Evolutionary conservation across 2,113 vertebrate genomes (phyloP).

Genomic region (Benitochromis conjunctus): DNA sequence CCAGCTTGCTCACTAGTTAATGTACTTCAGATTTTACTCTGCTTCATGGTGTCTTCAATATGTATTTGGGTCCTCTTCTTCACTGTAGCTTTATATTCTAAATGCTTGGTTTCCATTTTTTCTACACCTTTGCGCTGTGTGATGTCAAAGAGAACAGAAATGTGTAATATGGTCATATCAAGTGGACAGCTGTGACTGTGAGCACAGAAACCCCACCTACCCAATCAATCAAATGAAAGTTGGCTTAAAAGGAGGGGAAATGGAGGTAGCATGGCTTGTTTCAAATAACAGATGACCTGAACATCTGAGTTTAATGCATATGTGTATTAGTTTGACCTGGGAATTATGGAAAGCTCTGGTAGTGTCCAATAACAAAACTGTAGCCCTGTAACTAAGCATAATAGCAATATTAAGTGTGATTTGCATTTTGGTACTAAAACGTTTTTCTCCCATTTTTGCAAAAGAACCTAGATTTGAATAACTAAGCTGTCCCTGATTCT

Average conservation of each 20-base stretch:
- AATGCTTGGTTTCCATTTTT: not conserved
- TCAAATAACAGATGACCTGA: not conserved
- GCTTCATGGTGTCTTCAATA: not conserved
- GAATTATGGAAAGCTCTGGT: not conserved
- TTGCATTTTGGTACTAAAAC: not conserved
- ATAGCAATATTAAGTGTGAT: not conserved
- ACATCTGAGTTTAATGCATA: not conserved
- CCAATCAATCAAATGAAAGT: not conserved
- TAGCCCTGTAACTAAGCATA: not conserved
- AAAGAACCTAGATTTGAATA: not conserved
- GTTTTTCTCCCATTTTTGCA: not conserved
- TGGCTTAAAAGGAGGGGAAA: not conserved
- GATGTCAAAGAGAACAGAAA: not conserved
- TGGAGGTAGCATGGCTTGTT: not conserved
- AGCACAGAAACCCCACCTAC: not conserved
- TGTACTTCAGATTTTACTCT: not conserved
- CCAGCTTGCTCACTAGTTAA: not conserved
- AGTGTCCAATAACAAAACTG: not conserved
- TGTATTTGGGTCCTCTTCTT: not conserved
- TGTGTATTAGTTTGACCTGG: not conserved
- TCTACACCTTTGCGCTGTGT: not conserved
- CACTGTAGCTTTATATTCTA: not conserved
- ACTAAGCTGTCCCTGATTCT: not conserved
- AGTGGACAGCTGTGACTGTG: not conserved
- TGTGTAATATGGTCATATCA: not conserved